Evolutionary conservation across 2,113 vertebrate species (phyloP), one percentile per base, ranked within the genome.

Genomic region (Ptychochromis oligacanthus): DNA sequence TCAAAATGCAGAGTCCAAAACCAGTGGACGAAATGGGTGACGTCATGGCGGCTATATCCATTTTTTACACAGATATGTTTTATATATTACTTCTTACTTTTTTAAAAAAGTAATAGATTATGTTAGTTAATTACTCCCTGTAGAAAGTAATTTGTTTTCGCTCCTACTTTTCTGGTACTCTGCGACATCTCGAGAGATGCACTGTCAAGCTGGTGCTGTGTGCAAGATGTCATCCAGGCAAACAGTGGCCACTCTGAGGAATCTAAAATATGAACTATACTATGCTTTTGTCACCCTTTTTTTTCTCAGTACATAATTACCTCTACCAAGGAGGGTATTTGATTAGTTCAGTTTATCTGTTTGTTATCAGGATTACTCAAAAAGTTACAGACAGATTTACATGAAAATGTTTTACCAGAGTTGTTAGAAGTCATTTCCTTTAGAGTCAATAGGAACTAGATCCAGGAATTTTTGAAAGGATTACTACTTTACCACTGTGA

Each of bases 31-130:
- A 31, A 31, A 31, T 31, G 28, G 28, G 28, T 31, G 28, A 31
- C 3, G 28, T 31, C 28, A 31, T 31, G 28, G 28, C 4, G 28
- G 28, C 28, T 31, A 31, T 31, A 31, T 31, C 28, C 28, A 31
- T 31, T 31, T 31, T 3, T 31, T 31, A 31, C 4, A 31, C 28
- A 31, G 28, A 31, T 4, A 31, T 31, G 2, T 31, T 31, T 31
- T n/a, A n/a, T n/a, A n/a, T n/a, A n/a, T n/a, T n/a, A n/a, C n/a
- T n/a, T n/a, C n/a, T n/a, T n/a, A n/a, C n/a, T n/a, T n/a, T n/a
- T n/a, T 64, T 14, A 0, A 0, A 64, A 64, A 40, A 34, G 0
- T 18, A 38, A 38, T 0, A 38, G 13, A 36, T 6, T 62, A n/a
- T 34, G 36, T 12, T 38, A 62, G 18, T 38, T 62, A 7, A n/a